Evolutionary conservation across 2,113 vertebrate species (phyloP).

Genomic region (Neopipo cinnamomea): DNA sequence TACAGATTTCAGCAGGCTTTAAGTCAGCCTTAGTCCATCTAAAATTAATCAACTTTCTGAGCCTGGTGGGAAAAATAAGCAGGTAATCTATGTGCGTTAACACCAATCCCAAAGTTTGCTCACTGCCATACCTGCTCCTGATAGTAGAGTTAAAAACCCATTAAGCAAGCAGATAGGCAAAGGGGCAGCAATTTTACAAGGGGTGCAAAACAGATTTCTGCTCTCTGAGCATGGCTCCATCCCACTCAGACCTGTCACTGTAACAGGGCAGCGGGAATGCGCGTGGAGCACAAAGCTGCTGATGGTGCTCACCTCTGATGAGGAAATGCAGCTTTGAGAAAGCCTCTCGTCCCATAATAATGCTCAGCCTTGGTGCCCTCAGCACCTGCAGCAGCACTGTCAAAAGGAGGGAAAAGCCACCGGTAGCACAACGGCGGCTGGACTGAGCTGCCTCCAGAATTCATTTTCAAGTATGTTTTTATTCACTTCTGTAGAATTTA

Average conservation of each 20-base stretch:
- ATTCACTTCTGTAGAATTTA: neutral
- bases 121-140: neutral
- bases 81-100: neutral
- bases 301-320: neutral
- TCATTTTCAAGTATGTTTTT: neutral
- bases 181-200: neutral
- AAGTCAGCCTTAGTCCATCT: neutral
- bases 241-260: neutral
- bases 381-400: fast-evolving
- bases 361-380: neutral
- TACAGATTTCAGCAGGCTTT: slow-evolving; percentile 2
- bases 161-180: neutral
- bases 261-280: fast-evolving
- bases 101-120: neutral
- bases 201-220: neutral
- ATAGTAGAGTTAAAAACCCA: neutral
- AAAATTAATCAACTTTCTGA: slow-evolving; percentile 44
- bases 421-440: fast-evolving
- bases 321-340: neutral
- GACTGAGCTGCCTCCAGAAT: neutral
- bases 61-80: slow-evolving; percentile 28
- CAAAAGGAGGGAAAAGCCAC: neutral
- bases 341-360: neutral
- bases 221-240: neutral
- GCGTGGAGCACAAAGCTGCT: neutral